These are phyloP conservation scores for Blastomussa wellsi DNA, from an alignment of 92 coral and sea anemone genomes.

Conservation along the genomic window DNA sequence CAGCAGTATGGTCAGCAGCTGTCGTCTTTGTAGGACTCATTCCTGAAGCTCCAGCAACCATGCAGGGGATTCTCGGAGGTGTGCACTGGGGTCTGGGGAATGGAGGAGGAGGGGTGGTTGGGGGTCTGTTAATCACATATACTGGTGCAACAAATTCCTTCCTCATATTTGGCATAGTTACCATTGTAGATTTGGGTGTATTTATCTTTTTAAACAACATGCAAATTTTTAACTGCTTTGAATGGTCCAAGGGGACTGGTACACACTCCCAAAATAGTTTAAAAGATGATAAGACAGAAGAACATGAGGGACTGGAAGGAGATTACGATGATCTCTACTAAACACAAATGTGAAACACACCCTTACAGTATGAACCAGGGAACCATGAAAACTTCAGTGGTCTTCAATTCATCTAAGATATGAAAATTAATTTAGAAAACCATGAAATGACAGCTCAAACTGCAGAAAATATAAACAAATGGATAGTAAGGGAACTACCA, in stretches of 20 bases:
- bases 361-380: no score
- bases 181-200: conserved; percentile 63
- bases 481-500: no score
- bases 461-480: no score
- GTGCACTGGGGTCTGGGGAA: conserved; percentile 90
- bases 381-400: no score
- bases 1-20: conserved; percentile 95
- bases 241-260: conserved; percentile 32
- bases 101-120: conserved; percentile 90
- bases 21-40: conserved; percentile 86
- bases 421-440: no score
- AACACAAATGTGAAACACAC: not conserved
- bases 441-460: no score
- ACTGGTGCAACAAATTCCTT: conserved; percentile 76
- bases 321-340: conserved; percentile 35
- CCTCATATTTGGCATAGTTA: conserved; percentile 66
- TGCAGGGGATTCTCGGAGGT: conserved; percentile 91
- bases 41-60: conserved; percentile 81
- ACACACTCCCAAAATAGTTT: conserved; percentile 12
- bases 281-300: conserved; percentile 12
- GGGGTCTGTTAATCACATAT: conserved; percentile 79
- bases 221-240: conserved; percentile 29
- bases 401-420: no score
- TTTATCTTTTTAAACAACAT: conserved; percentile 70
- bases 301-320: not conserved